These are phyloP conservation scores for Aphodius sticticus DNA, from an alignment of 2,888 invertebrate species.

Conservation along the genomic window DNA sequence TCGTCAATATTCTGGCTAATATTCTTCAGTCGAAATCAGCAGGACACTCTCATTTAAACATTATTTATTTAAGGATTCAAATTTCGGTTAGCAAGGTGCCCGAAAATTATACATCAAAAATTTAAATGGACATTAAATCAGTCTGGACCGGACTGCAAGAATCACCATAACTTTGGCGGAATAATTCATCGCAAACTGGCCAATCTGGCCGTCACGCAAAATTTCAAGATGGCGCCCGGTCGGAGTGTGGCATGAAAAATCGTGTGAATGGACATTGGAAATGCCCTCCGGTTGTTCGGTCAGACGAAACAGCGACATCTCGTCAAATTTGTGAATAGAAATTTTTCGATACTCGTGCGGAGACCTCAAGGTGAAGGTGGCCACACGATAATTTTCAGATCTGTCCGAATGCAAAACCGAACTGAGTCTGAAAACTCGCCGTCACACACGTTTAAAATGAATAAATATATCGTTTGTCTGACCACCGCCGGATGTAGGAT, in stretches of 20 bases:
- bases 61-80: not conserved
- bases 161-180: not conserved
- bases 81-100: not conserved
- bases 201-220: too few relatives aligned
- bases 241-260: not conserved
- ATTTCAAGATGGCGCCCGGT: too few relatives aligned
- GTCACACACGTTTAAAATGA: not conserved
- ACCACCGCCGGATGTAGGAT: not conserved
- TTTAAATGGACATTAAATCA: constrained; percentile 4
- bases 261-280: not conserved
- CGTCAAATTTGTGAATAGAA: constrained; percentile 32
- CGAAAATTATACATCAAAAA: not conserved
- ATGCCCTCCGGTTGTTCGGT: constrained; percentile 11
- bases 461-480: not conserved
- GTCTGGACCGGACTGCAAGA: not conserved
- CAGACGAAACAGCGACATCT: not conserved
- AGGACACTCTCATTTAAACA: not conserved
- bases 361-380: constrained; percentile 41
- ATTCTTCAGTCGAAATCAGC: too few relatives aligned
- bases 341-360: constrained; percentile 30
- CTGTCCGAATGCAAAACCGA: not conserved
- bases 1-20: too few relatives aligned
- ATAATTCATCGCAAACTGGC: too few relatives aligned
- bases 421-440: not conserved
- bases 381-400: constrained; percentile 39